Base-by-base conservation (phyloP, 2,888 invertebrate genomes). In the Lepidochrysops patricia region DNA sequence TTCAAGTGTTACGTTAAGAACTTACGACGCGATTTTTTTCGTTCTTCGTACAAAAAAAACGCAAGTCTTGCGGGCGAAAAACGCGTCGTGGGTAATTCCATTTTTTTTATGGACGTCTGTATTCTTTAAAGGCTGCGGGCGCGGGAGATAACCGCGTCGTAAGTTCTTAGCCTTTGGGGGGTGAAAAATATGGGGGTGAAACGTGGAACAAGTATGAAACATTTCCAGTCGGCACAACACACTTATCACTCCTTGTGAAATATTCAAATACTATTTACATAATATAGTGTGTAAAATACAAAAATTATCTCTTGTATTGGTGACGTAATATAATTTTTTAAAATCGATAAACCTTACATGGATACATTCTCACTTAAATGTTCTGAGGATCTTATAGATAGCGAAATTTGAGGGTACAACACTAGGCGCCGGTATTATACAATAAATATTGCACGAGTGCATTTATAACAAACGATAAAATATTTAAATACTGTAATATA, bases 361-460 rank as follows among this genome's bases (percentile, higher is more conserved):
- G 63, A 73, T 65, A 73, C 72, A 77, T 67, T 68, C 67, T 63
- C 65, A 67, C 61, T 79, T 79, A 79, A 82, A 75, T 79, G 84
- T 86, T 84, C 85, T 82, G 84, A 85, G 83, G 86, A 80, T 81
- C 32, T 43, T 15, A 62, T 67, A 63, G 60, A 49, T 62, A 62
- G 65, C 62, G 67, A 70, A 67, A 57, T 59, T 32, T 59, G 61
- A 63, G 68, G 64, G 63, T 72, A 71, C 69, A 66, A 75, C 67
- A 74, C 68, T 68, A 80, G 83, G 83, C 84, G 82, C 84, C 85
- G 76, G 81, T 68, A 76, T 71, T 56, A 59, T 68, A 69, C 67
- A 70, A 72, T 72, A 76, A 73, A 76, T 81, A 83, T 84, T 84
- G 83, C 84, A 84, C 82, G 68, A 70, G 70, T 74, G 75, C 74